phyloP scores from a whole-genome alignment of 2,888 invertebrate species.

The Cynaeus angustus region DNA sequence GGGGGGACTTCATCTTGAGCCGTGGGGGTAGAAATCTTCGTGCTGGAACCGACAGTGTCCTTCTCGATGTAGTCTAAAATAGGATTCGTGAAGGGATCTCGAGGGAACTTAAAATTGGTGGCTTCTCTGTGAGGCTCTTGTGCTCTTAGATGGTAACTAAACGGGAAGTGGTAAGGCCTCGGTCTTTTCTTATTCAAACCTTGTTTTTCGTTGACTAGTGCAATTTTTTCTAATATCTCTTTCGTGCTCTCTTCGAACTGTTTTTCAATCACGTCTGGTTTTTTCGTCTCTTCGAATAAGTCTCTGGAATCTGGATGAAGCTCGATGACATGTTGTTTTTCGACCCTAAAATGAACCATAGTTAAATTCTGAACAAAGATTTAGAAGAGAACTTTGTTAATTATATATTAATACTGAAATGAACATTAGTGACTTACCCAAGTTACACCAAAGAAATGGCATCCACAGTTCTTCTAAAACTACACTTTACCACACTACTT shows the following conservation, averaged over 20 bases:
- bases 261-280: constrained; percentile 17
- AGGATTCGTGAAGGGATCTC: constrained; percentile 63
- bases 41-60: constrained; percentile 27
- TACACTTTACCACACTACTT: constrained; percentile 60
- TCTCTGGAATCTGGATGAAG: constrained; percentile 42
- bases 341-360: constrained; percentile 59
- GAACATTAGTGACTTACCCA: constrained; percentile 60
- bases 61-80: constrained; percentile 65
- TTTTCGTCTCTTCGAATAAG: constrained; percentile 11
- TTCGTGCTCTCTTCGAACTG: constrained; percentile 62
- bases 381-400: constrained; percentile 1
- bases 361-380: neutral
- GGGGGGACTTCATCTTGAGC: constrained; percentile 62
- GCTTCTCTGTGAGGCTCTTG: constrained; percentile 51
- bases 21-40: neutral
- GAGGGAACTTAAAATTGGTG: constrained; percentile 60
- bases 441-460: constrained; percentile 44
- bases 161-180: constrained; percentile 60
- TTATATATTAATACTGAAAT: constrained; percentile 46
- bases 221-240: constrained; percentile 76
- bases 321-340: constrained; percentile 60
- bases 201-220: constrained; percentile 73
- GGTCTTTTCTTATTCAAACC: constrained; percentile 63
- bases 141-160: constrained; percentile 51
- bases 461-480: constrained; percentile 58